phyloP scores from a whole-genome alignment of 2,113 vertebrate genomes.

The Tapirus terrestris region DNA sequence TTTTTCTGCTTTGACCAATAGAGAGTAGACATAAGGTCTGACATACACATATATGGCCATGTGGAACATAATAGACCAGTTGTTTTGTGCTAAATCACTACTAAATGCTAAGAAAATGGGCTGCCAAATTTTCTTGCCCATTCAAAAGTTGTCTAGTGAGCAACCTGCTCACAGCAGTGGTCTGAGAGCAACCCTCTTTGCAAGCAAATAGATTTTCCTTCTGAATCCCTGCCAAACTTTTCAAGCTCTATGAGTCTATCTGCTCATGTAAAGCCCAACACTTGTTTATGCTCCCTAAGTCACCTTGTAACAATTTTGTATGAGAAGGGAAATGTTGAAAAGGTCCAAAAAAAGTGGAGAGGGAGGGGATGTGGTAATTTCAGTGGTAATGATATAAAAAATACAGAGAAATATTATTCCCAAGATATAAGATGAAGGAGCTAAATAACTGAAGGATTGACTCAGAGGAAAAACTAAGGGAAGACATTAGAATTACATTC shows the following conservation, averaged over 20 bases:
- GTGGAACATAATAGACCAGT: not conserved
- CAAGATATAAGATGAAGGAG: not conserved
- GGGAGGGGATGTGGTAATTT: not conserved
- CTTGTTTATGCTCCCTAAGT: not conserved
- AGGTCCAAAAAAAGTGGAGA: not conserved
- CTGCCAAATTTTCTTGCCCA: not conserved
- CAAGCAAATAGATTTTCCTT: not conserved
- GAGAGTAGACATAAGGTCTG: not conserved
- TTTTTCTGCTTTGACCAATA: slow-evolving; percentile 10
- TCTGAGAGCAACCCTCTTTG: not conserved
- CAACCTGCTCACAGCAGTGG: not conserved
- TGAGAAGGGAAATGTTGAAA: not conserved
- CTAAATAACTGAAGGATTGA: not conserved
- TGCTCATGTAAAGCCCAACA: not conserved
- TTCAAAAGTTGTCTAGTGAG: not conserved
- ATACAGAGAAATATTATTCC: not conserved
- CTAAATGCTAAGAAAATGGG: slow-evolving; percentile 29
- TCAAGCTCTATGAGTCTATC: not conserved
- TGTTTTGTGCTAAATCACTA: not conserved
- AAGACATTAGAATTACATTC: not conserved
- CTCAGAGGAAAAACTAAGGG: not conserved
- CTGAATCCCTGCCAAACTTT: not conserved
- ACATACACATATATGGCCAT: not conserved
- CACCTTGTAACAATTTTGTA: not conserved
- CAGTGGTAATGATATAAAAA: not conserved